These are phyloP conservation scores for Ceratosolen fusciceps DNA, from an alignment of 1,140 invertebrate species.

Conservation along the genomic window DNA sequence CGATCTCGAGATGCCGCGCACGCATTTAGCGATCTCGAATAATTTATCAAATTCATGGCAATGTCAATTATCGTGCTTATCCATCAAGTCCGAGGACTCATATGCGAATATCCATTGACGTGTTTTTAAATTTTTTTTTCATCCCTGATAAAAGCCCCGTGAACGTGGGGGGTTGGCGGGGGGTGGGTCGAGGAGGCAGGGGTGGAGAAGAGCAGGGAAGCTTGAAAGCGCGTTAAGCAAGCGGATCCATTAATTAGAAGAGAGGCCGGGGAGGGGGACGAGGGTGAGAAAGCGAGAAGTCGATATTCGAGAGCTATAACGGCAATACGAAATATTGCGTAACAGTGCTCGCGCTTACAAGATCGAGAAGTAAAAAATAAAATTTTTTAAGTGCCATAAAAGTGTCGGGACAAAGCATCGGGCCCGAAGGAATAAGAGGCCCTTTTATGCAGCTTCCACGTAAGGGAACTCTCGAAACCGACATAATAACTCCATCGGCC, in stretches of 20 bases:
- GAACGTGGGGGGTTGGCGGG: too few relatives aligned
- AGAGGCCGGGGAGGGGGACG: too few relatives aligned
- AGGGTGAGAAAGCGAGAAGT: too few relatives aligned
- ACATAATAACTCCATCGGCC: not conserved
- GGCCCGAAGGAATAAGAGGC: not conserved
- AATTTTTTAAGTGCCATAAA: not conserved
- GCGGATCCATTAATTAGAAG: not conserved
- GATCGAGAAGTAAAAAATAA: not conserved
- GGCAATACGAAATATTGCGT: not conserved
- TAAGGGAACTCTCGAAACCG: not conserved
- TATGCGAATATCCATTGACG: not conserved
- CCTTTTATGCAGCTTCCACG: slow-evolving; percentile 14
- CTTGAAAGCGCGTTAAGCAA: not conserved
- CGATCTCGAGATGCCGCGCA: too few relatives aligned
- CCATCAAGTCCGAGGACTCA: not conserved
- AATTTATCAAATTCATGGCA: not conserved
- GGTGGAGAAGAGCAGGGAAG: too few relatives aligned
- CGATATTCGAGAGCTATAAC: not conserved
- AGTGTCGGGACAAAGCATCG: not conserved
- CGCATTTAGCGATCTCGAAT: not conserved
- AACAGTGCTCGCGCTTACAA: not conserved
- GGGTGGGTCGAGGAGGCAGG: too few relatives aligned
- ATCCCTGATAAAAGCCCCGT: too few relatives aligned
- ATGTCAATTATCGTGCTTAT: not conserved
- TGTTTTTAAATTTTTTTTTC: not conserved